Percentiles rank a stretch among this genome's conserved stretches.
phyloP scores from a whole-genome alignment of 2,113 vertebrate genomes.

The Prinia subflava region DNA sequence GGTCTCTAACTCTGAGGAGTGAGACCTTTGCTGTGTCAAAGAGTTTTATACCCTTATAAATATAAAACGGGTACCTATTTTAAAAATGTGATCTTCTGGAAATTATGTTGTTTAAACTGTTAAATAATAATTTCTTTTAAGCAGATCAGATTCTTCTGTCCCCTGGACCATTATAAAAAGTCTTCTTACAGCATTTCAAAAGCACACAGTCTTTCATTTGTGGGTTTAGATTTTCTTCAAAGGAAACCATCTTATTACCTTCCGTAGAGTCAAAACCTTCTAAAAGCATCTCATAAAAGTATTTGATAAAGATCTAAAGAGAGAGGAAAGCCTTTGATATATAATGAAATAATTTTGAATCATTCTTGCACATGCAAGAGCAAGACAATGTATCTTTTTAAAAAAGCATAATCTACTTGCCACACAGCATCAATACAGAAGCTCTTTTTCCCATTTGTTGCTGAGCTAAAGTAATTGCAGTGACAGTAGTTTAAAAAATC shows the following conservation, averaged over 20 bases:
- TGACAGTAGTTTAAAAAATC: not conserved
- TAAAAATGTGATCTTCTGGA: not conserved
- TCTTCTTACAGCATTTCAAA: constrained; percentile 32
- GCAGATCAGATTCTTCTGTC: not conserved
- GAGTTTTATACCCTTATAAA: not conserved
- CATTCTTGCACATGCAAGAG: not conserved
- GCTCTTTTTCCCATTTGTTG: not conserved
- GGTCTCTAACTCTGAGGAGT: not conserved
- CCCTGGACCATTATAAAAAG: not conserved
- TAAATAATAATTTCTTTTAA: constrained; percentile 17
- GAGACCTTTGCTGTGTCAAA: not conserved
- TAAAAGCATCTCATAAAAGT: constrained; percentile 39
- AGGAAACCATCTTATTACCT: constrained; percentile 22
- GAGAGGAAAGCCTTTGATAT: constrained; percentile 40
- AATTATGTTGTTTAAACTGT: constrained; percentile 11
- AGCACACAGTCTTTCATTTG: constrained; percentile 27
- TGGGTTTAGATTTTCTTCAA: constrained; percentile 59
- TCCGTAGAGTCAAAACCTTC: constrained; percentile 21
- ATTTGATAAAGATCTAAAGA: constrained; percentile 61
- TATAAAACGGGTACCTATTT: not conserved
- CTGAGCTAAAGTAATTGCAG: not conserved
- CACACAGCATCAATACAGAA: not conserved
- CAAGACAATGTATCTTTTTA: constrained; percentile 18
- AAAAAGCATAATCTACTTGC: not conserved
- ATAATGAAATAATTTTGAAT: constrained; percentile 54